Evolutionary conservation across 1,140 invertebrate species (phyloP).

Genomic region (Drosophila tropicalis): DNA sequence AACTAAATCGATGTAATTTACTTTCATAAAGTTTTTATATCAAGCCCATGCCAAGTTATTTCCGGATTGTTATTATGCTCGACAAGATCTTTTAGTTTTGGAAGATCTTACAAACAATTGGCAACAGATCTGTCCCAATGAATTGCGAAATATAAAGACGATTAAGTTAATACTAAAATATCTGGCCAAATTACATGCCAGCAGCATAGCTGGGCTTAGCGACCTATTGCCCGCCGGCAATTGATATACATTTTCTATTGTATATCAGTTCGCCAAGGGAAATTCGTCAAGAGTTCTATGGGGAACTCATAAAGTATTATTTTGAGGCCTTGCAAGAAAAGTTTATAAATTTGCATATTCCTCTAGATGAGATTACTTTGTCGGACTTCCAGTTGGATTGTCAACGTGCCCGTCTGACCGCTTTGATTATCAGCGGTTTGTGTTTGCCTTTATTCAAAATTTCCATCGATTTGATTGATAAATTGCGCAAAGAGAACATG

Average conservation of each 20-base stretch:
- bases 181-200: constrained; percentile 76
- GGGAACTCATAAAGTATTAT: constrained; percentile 37
- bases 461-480: constrained; percentile 20
- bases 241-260: constrained; percentile 83
- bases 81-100: constrained; percentile 68
- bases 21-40: too few relatives aligned
- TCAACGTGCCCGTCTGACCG: constrained; percentile 28
- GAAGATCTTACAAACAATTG: constrained; percentile 64
- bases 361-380: constrained; percentile 8
- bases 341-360: constrained; percentile 19
- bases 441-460: constrained; percentile 40
- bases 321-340: constrained; percentile 16
- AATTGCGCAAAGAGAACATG: constrained; percentile 24
- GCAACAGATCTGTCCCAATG: constrained; percentile 45
- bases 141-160: constrained; percentile 48
- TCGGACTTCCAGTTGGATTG: constrained; percentile 35
- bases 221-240: constrained; percentile 84
- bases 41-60: constrained; percentile 5
- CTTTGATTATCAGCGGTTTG: constrained; percentile 31
- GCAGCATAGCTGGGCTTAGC: constrained; percentile 84
- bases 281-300: constrained; percentile 1
- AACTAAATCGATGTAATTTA: background rate
- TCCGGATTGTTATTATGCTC: constrained; percentile 22
- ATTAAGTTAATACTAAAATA: constrained; percentile 59
- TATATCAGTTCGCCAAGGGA: constrained; percentile 28